Conservation (phyloP, 2,888 invertebrate species). For the Parapristionchus giblindavisi region DNA sequence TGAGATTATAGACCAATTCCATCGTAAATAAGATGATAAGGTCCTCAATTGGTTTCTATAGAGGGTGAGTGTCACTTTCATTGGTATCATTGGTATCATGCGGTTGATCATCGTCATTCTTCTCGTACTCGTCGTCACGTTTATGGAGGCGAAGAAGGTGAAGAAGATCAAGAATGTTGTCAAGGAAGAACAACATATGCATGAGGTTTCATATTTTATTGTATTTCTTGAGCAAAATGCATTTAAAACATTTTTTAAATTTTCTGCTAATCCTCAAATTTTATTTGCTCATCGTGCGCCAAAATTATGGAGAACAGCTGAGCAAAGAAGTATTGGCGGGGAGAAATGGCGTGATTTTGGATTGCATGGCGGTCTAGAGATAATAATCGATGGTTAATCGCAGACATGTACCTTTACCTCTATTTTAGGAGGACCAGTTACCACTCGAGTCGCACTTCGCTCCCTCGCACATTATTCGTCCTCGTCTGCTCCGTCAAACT, state of each 20-base stretch:
- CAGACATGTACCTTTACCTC: not conserved
- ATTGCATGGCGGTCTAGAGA: not conserved
- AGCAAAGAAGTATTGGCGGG: too few species aligned
- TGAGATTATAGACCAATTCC: too few species aligned
- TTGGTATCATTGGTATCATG: not conserved
- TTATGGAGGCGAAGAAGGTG: slow-evolving; percentile 5
- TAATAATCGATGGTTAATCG: not conserved
- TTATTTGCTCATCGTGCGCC: too few species aligned
- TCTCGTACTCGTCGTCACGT: not conserved
- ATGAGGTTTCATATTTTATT: not conserved
- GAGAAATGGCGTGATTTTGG: not conserved
- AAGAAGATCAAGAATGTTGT: slow-evolving; percentile 4
- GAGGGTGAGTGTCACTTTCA: too few species aligned
- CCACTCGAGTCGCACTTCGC: slow-evolving; percentile 2
- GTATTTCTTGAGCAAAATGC: not conserved
- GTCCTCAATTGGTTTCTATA: too few species aligned
- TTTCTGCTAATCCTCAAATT: too few species aligned
- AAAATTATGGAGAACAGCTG: too few species aligned
- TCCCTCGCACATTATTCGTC: slow-evolving; percentile 11
- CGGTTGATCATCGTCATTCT: not conserved
- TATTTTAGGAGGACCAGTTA: not conserved
- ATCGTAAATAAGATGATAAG: too few species aligned
- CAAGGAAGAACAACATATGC: not conserved
- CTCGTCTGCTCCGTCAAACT: not conserved
- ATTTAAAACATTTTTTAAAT: too few species aligned